Percentiles rank a stretch among this genome's conserved stretches.
phyloP scores from a whole-genome alignment of 2,113 vertebrate species.

The Chionodraco myersi region DNA sequence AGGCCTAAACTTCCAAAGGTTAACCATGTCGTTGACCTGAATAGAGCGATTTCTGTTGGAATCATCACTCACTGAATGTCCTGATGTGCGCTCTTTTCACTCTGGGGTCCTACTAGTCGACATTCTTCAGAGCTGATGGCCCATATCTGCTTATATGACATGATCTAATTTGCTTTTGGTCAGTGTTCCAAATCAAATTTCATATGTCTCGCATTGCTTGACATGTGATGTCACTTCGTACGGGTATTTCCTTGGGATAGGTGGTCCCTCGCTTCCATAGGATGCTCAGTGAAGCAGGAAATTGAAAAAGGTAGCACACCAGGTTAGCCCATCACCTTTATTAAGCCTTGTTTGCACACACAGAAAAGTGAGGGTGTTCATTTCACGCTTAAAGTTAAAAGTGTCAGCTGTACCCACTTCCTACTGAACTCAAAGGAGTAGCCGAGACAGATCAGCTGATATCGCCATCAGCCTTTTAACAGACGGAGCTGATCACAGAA shows the following conservation, averaged over 20 bases:
- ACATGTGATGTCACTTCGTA: slow-evolving; percentile 61
- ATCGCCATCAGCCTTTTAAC: slow-evolving; percentile 39
- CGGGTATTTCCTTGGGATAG: slow-evolving; percentile 68
- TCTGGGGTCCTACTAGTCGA: slow-evolving; percentile 45
- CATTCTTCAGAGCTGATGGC: slow-evolving; percentile 36
- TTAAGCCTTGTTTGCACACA: slow-evolving; percentile 81
- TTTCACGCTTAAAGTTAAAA: slow-evolving; percentile 72
- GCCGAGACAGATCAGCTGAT: slow-evolving; percentile 35
- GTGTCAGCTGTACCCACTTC: slow-evolving; percentile 52
- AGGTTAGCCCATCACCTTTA: slow-evolving; percentile 74
- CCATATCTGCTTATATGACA: slow-evolving; percentile 39
- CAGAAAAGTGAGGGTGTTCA: slow-evolving; percentile 71
- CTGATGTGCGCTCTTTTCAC: slow-evolving; percentile 33
- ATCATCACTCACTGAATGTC: slow-evolving; percentile 54
- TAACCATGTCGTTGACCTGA: slow-evolving; percentile 64
- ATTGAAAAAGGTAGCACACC: slow-evolving; percentile 77
- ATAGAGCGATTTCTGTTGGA: slow-evolving; percentile 44
- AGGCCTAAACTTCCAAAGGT: slow-evolving; percentile 57
- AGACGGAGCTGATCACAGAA: slow-evolving; percentile 49
- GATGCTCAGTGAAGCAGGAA: slow-evolving; percentile 77
- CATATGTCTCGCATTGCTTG: slow-evolving; percentile 42
- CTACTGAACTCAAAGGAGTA: slow-evolving; percentile 42
- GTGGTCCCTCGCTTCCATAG: slow-evolving; percentile 62
- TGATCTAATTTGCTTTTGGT: slow-evolving; percentile 48
- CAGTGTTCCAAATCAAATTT: slow-evolving; percentile 40